phyloP scores from a whole-genome alignment of 2,113 vertebrate species.

The Coryphaenoides rupestris region DNA sequence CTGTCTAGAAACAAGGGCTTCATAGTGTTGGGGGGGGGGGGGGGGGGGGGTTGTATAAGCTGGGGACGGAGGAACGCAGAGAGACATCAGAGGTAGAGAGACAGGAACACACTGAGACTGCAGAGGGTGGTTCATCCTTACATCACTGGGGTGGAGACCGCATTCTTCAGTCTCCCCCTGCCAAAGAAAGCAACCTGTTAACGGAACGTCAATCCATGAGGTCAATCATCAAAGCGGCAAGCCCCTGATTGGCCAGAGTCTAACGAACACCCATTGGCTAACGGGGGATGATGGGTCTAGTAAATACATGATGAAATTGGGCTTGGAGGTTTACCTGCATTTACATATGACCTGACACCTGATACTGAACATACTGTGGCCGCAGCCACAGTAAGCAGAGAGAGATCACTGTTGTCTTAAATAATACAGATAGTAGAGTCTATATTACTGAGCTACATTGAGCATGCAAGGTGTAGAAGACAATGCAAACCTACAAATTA shows the following conservation, averaged over 20 bases:
- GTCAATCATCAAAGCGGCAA: constrained; percentile 38
- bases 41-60: constrained; percentile 18
- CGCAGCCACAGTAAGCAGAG: too few species aligned
- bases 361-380: too few species aligned
- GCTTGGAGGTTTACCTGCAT: too few species aligned
- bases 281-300: neutral
- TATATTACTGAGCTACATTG: too few species aligned
- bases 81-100: constrained; percentile 57
- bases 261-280: neutral
- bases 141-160: constrained; percentile 86
- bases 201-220: constrained; percentile 63
- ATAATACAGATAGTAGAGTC: too few species aligned
- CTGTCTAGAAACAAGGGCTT: constrained; percentile 37
- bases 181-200: constrained; percentile 78
- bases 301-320: too few species aligned
- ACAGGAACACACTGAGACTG: constrained; percentile 78
- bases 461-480: too few species aligned
- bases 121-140: constrained; percentile 76
- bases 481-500: too few species aligned
- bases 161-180: constrained; percentile 84
- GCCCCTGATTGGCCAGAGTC: constrained; percentile 47
- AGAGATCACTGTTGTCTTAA: too few species aligned
- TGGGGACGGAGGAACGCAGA: constrained; percentile 54
- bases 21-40: constrained; percentile 62
- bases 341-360: too few species aligned